Evolutionary conservation across 2,797 vertebrate species (phyloP), one percentile per base, ranked within the genome.

Genomic region (Caiman crocodilus): DNA sequence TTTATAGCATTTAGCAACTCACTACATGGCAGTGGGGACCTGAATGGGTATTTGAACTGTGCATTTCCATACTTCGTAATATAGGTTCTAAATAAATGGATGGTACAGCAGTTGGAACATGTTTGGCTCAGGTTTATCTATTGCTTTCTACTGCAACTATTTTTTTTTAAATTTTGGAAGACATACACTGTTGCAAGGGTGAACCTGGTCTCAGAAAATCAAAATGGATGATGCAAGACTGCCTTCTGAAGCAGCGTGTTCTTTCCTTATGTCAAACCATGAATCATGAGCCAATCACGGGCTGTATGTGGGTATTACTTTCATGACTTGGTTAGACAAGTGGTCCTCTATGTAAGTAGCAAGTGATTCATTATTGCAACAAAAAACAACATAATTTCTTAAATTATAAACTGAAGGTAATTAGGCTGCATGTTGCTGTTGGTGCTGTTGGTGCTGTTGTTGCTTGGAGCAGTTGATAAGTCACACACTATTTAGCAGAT

Each of bases 301-400:
- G 3, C 32, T 42, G 42, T 42, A 3, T 17, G 21, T 58, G 18
- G 28, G 73, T 28, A 21, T 23, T 61, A 26, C 8, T 5, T 60
- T 82, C n/a, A 14, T 56, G 42, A 14, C n/a, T 2, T 0, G 12
- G 6, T 9, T 76, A 4, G 58, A 7, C 0, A 1, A 14, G 57
- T 14, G 5, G 28, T n/a, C n/a, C 42, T 55, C 30, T 12, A 10
- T 65, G 26, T 11, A 28, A 10, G 18, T 73, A 4, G 3, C 42
- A 32, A 1, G 17, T 12, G 71, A 28, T 2, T 56, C 23, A 1
- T 1, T 61, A 13, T 21, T 50, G 14, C 3, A 3, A 35, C 26
- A n/a, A 4, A 42, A 42, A 50, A 25, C 35, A n/a, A n/a, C 42
- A 35, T 26, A 63, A 21, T 7, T 57, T 16, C 10, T 30, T 23